Percentiles rank a stretch among this genome's conserved stretches.
These are phyloP conservation scores for Gobio gobio DNA, from an alignment of 2,113 vertebrate species.

Conservation along the genomic window DNA sequence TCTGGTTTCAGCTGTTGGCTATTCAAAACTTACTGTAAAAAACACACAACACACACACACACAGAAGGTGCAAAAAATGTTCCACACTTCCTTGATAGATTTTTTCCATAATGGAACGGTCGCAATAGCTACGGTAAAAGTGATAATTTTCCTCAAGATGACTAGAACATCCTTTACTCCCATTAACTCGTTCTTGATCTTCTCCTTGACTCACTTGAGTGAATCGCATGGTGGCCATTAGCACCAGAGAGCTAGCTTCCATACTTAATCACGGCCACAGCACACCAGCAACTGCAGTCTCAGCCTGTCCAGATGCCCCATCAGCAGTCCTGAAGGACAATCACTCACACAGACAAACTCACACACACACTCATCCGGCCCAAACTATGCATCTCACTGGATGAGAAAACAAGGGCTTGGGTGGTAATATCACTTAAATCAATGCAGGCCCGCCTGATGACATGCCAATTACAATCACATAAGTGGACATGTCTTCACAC, in stretches of 20 bases:
- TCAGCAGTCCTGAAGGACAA: constrained; percentile 55
- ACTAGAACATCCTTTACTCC: neutral
- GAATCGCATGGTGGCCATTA: constrained; percentile 22
- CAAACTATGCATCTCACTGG: constrained; percentile 4
- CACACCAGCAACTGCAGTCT: constrained; percentile 44
- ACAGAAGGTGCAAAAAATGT: neutral
- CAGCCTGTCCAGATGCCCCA: constrained; percentile 39
- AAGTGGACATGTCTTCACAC: neutral
- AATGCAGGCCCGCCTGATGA: neutral
- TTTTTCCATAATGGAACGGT: neutral
- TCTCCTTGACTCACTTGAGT: neutral
- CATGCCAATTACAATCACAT: constrained; percentile 10
- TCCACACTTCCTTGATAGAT: neutral
- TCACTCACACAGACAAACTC: constrained; percentile 5
- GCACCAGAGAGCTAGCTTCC: constrained; percentile 17
- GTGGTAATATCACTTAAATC: constrained; percentile 11
- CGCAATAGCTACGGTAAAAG: neutral
- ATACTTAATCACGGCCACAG: constrained; percentile 44
- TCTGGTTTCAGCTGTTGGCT: neutral
- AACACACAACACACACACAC: neutral
- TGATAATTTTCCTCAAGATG: neutral
- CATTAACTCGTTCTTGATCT: constrained; percentile 19
- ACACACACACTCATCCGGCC: neutral
- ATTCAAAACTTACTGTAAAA: neutral
- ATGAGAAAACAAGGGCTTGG: constrained; percentile 8